Base-by-base conservation (phyloP, 2,113 vertebrate species). In the Neolamprologus cancellatus region DNA sequence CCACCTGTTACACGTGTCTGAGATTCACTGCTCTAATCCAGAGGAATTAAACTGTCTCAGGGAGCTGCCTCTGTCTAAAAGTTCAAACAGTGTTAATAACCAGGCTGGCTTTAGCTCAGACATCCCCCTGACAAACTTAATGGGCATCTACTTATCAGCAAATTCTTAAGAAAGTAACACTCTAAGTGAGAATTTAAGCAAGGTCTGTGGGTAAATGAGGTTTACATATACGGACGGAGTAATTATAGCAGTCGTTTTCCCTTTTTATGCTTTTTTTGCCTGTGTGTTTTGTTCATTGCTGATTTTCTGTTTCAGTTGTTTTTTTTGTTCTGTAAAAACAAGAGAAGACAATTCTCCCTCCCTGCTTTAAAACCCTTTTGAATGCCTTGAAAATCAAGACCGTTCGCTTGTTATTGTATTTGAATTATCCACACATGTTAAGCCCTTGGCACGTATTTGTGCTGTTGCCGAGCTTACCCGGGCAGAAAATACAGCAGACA, bases 191-290 rank as follows among this genome's bases (percentile, higher is more conserved):
- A 71, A 69, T 57, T 39, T 74, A 84, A 82, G 39, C n/a, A 25
- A 36, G 78, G 71, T 91, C 84, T 84, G 66, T 79, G 44, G 57
- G 36, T 69, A 50, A 80, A 86, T 54, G 11, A 55, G 81, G 52
- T 36, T 44, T 25, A 78, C 39, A 46, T 87, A 55, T 54, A 88
- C 23, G 54, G 39, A 88, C 8, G n/a, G 41, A 55, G 30, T 93
- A 81, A 94, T 95, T 94, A 94, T 30, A 84, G 88, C 76, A 66
- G 92, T 90, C 76, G 64, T 84, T 84, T 78, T 13, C 30, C 18
- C 25, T 34, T 23, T 18, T 28, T n/a, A 8, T 13, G 17, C 12
- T 44, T 46, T 81, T 44, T 44, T 59, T 81, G 17, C 18, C 3
- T 9, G 36, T 9, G 23, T 46, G 25, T 44, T 23, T 61, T 61